These are phyloP conservation scores for Ammodytes marinus DNA, from an alignment of 2,113 vertebrate genomes.

Conservation along the genomic window DNA sequence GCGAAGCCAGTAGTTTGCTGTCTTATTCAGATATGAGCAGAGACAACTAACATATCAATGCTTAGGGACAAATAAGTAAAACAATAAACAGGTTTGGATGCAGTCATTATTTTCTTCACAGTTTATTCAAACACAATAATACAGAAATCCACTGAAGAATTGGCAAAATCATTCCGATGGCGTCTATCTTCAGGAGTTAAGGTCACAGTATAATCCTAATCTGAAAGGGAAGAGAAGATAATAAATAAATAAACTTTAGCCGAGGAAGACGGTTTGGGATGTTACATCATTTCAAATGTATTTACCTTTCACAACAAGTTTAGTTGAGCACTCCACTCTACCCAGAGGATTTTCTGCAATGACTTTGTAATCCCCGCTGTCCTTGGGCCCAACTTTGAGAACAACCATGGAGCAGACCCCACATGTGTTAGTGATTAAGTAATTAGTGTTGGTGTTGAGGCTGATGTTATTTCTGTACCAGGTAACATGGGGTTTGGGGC, in stretches of 20 bases:
- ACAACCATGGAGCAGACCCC: constrained; percentile 91
- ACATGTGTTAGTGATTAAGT: constrained; percentile 86
- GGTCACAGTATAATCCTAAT: constrained; percentile 37
- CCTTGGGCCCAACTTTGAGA: constrained; percentile 81
- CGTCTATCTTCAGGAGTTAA: not conserved
- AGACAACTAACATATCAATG: not conserved
- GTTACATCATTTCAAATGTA: not conserved
- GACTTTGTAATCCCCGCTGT: constrained; percentile 87
- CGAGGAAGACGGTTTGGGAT: not conserved
- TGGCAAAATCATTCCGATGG: not conserved
- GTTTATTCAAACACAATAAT: constrained; percentile 1
- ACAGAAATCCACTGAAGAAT: constrained; percentile 1
- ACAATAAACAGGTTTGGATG: constrained; percentile 6
- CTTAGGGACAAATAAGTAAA: not conserved
- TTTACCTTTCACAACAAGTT: constrained; percentile 87
- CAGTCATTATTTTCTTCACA: not conserved
- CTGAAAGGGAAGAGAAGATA: constrained; percentile 41
- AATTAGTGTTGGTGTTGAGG: constrained; percentile 82
- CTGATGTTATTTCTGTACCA: constrained; percentile 89
- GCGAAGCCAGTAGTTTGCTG: not conserved
- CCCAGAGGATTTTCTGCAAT: constrained; percentile 87
- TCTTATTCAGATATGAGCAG: not conserved
- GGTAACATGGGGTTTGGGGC: constrained; percentile 85
- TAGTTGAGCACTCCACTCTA: constrained; percentile 83
- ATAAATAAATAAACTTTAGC: not conserved